A percentile compares a stretch with the other conserved stretches of the same genome.
phyloP scores from a whole-genome alignment of 2,113 vertebrate genomes.

The Ellobius talpinus region DNA sequence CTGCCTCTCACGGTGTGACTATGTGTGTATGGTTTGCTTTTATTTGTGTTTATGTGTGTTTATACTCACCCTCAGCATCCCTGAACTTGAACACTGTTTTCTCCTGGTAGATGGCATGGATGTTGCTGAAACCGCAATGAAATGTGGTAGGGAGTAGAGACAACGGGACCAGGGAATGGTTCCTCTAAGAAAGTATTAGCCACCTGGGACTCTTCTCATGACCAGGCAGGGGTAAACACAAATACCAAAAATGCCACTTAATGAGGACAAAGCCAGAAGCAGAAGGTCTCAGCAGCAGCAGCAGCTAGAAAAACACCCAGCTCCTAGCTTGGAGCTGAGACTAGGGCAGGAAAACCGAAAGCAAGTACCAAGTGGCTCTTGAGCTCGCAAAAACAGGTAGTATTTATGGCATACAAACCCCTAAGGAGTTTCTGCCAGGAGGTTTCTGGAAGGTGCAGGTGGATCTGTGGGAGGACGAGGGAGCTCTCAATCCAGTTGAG shows the following conservation, averaged over 20 bases:
- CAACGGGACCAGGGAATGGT: not conserved
- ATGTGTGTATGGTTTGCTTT: not conserved
- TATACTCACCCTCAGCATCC: not conserved
- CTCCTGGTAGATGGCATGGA: not conserved
- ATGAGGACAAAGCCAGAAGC: slow-evolving; percentile 24
- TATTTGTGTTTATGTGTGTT: not conserved
- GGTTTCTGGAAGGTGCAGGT: slow-evolving; percentile 68
- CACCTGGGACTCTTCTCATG: not conserved
- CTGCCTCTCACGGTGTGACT: not conserved
- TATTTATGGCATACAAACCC: slow-evolving; percentile 75
- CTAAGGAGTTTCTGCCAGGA: slow-evolving; percentile 59
- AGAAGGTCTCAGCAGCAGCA: not conserved
- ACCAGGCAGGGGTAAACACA: slow-evolving; percentile 44
- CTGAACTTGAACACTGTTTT: not conserved
- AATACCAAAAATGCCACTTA: slow-evolving; percentile 12
- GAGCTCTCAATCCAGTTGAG: slow-evolving; percentile 6
- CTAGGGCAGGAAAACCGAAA: not conserved
- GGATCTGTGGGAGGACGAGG: not conserved
- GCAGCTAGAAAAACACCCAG: not conserved
- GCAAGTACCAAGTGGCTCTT: not conserved
- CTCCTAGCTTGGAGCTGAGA: not conserved
- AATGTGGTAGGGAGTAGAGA: not conserved
- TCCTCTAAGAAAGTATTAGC: slow-evolving; percentile 54
- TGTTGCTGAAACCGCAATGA: not conserved
- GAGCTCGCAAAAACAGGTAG: slow-evolving; percentile 65